Evolutionary conservation across 2,113 vertebrate genomes (phyloP), one percentile per base, ranked within the genome.

Genomic region (Nematolebias whitei): DNA sequence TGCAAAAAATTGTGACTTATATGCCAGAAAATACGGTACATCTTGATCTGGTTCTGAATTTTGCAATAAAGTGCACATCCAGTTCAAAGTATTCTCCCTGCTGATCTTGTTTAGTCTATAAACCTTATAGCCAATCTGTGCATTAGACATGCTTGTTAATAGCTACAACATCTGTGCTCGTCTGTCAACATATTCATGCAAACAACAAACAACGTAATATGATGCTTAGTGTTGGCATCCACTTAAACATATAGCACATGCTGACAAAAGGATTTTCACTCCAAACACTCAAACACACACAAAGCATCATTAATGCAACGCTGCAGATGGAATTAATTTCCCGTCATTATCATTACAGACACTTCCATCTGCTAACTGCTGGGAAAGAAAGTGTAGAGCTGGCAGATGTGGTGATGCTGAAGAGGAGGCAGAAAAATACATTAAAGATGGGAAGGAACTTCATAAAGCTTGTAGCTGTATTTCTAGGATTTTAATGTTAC

Each of bases 261-360:
- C 64, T 73, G 57, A 71, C 57, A 68, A 66, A 76, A 65, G 63
- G 44, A 58, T 48, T 38, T 62, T 26, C 0, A 18, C 57, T 40
- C 8, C 8, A 11, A 12, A 61, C 47, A 26, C 49, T 32, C 43
- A 60, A 35, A 35, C 58, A 29, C 41, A 43, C 23, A 51, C 54
- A 48, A 19, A 62, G 23, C 19, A 16, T 40, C 41, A n/a, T 69
- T 54, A 69, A 47, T 63, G 35, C 57, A 39, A 71, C 45, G 41
- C 26, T 45, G 54, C 84, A 88, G 84, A 86, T 89, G 85, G 79
- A 69, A 68, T 79, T 65, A 0, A 87, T 90, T 88, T 85, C 78
- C 74, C 61, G 68, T 76, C 57, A 78, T 86, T 83, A 83, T 74
- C 70, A 78, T 74, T 61, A 69, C 68, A 66, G 75, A 57, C 58